Base-by-base conservation (phyloP, 2,888 invertebrate genomes). In the Caenorhabditis virilis region DNA sequence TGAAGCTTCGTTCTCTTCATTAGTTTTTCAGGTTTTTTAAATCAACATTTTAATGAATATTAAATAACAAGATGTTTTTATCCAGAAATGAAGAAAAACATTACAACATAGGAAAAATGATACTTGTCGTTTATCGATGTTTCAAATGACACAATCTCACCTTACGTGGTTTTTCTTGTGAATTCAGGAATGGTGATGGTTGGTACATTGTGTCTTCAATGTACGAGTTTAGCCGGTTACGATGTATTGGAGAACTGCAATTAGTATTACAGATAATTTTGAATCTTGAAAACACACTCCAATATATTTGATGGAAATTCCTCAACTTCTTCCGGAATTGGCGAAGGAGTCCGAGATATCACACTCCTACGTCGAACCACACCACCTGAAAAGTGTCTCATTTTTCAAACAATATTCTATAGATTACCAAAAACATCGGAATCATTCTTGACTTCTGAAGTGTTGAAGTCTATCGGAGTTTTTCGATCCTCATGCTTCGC, bases 241-340 rank as follows among this genome's bases (percentile, higher is more conserved):
- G 30, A 30, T 30, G 30, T 13, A 30, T 6, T 30, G 30, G 30
- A 30, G 30, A 30, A 9, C 30, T 30, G 30, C 6, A 30, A 30
- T 9, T 9, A 30, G 13, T 9, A 9, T 30, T 30, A 9, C 13
- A 30, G 30, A 13, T 30, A n/a, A n/a, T n/a, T n/a, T n/a, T n/a
- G n/a, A n/a, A n/a, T n/a, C n/a, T n/a, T n/a, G n/a, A n/a, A n/a
- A n/a, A n/a, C n/a, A n/a, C n/a, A n/a, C n/a, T n/a, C n/a, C n/a
- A n/a, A n/a, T n/a, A n/a, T 30, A 30, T 30, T 9, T 9, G 13
- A 6, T 30, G 30, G 30, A 38, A 51, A 47, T 16, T 53, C 52
- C 16, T 60, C 59, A n/a, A 39, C 49, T 33, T 60, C 60, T 38
- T 60, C 60, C 7, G 60, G 60, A 54, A 60, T 54, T 11, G 60